A percentile compares a stretch with the other conserved stretches of the same genome.
Conservation (phyloP, 2,888 invertebrate species). For the Nasonia oneida region DNA sequence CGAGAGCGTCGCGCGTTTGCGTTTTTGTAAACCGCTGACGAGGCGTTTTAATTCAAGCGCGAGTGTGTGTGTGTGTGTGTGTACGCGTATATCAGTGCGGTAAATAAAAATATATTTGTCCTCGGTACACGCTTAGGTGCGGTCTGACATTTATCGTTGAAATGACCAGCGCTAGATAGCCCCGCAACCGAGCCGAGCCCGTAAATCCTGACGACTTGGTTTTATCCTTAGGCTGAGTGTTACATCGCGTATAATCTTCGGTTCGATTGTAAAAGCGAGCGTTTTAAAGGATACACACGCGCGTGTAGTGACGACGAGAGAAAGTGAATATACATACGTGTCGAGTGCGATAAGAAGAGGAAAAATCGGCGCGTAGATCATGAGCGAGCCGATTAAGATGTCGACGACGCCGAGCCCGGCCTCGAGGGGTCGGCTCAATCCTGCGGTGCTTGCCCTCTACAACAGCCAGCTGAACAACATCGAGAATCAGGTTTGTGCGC, state of each 20-base stretch:
- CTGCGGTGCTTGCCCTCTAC: conserved; percentile 71
- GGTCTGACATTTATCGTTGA: no score
- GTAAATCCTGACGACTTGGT: not conserved
- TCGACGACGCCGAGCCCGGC: conserved; percentile 65
- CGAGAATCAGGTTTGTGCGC: conserved; percentile 55
- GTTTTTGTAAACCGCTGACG: not conserved
- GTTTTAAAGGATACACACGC: not conserved
- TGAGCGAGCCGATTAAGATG: conserved; percentile 66
- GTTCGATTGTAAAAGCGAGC: no score
- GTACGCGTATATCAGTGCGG: not conserved
- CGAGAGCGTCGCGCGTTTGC: not conserved
- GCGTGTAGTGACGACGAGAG: not conserved
- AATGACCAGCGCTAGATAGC: no score
- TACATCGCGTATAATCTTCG: no score
- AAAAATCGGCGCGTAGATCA: conserved; percentile 1
- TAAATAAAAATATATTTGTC: not conserved
- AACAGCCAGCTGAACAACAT: conserved; percentile 64
- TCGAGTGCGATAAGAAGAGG: not conserved
- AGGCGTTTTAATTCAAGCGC: not conserved
- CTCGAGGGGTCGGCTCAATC: conserved; percentile 71
- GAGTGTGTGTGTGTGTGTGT: not conserved
- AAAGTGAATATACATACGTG: not conserved
- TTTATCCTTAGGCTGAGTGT: not conserved
- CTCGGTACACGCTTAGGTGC: no score
- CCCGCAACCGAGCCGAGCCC: no score